Evolutionary conservation across 2,113 vertebrate species (phyloP).

Genomic region (Panthera tigris): DNA sequence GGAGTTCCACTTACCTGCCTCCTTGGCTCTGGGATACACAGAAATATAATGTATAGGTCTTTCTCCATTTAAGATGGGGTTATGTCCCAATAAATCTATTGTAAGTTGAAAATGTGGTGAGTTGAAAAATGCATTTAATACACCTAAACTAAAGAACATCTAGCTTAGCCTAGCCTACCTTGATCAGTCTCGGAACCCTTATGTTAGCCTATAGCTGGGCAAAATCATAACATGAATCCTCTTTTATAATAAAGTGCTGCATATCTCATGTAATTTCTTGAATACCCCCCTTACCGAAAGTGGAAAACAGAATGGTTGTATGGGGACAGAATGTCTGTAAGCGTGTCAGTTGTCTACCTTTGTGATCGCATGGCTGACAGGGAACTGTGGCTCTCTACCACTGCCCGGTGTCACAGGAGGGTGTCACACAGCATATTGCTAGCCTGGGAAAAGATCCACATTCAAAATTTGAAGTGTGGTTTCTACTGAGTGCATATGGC

Average conservation of each 20-base stretch:
- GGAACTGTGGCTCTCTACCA: background rate
- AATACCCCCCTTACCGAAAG: background rate
- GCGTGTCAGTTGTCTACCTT: background rate
- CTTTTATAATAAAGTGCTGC: background rate
- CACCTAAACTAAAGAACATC: background rate
- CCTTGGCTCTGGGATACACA: background rate
- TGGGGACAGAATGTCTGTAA: background rate
- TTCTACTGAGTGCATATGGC: background rate
- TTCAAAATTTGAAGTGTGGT: background rate
- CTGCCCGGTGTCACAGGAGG: background rate
- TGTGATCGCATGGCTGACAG: background rate
- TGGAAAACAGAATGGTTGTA: background rate
- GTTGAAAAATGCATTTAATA: background rate
- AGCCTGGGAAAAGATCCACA: background rate
- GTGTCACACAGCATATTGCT: background rate
- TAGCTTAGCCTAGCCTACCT: background rate
- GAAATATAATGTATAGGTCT: background rate
- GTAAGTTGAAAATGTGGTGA: background rate
- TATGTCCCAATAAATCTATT: background rate
- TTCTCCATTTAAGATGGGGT: background rate
- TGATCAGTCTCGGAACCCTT: background rate
- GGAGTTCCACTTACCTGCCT: background rate
- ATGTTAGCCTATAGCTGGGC: background rate
- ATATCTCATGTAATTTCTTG: background rate
- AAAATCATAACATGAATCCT: background rate